These are phyloP conservation scores for Pelosia muscerda DNA, from an alignment of 2,888 invertebrate genomes.

Conservation along the genomic window DNA sequence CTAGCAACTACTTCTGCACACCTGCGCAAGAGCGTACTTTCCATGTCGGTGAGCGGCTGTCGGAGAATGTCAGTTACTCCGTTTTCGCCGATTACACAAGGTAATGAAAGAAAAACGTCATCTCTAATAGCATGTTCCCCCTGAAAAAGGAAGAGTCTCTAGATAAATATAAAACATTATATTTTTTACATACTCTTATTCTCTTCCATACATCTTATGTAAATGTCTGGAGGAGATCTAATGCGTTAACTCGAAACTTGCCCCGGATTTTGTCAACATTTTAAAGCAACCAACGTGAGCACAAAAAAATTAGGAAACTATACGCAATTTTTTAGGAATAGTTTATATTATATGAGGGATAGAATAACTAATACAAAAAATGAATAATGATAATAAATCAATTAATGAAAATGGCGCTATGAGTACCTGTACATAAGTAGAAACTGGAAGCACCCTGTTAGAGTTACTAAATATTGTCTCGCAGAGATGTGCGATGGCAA, in stretches of 20 bases:
- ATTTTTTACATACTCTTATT: too few species aligned
- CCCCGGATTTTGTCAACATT: too few species aligned
- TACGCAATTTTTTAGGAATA: too few species aligned
- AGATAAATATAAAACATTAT: too few species aligned
- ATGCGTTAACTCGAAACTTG: too few species aligned
- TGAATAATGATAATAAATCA: background rate
- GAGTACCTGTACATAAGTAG: conserved; percentile 40
- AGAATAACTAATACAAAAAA: too few species aligned
- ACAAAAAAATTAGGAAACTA: too few species aligned
- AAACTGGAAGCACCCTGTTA: conserved; percentile 35
- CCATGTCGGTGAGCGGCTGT: conserved; percentile 87
- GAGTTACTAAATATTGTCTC: conserved; percentile 84
- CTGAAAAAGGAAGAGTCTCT: conserved; percentile 23
- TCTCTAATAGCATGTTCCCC: conserved; percentile 42
- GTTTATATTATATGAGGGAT: too few species aligned
- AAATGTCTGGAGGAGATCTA: too few species aligned
- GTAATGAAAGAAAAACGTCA: conserved; percentile 91
- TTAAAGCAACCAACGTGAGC: too few species aligned
- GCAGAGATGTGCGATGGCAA: conserved; percentile 89
- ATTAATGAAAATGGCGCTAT: background rate
- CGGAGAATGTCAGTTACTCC: conserved; percentile 90
- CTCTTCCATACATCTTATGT: too few species aligned
- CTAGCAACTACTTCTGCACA: conserved; percentile 87
- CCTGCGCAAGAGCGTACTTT: conserved; percentile 85
- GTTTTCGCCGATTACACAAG: conserved; percentile 89